Evolutionary conservation across 2,113 vertebrate species (phyloP), one percentile per base, ranked within the genome.

Genomic region (Euleptes europaea): DNA sequence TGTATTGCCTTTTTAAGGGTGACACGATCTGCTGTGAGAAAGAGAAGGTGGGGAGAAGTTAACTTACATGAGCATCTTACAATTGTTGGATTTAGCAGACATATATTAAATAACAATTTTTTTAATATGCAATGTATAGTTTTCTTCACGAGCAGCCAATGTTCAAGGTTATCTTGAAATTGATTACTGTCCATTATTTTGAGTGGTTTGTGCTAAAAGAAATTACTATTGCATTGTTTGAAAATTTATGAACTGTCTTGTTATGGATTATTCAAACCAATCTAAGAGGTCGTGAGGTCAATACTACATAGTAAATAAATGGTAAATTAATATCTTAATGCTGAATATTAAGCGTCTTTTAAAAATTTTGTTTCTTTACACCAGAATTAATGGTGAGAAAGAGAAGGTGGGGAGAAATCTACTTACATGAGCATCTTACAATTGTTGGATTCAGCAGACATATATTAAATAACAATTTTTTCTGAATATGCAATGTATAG

Each of bases 141-240:
- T 28, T 60, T 15, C 49, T 19, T 66, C 1, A 63, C 23, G n/a
- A 1, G 0, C 0, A 82, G 54, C 12, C 11, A 42, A 70, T 63
- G 6, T 9, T 47, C 0, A 42, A 21, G 35, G 1, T 17, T 60
- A 0, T 49, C 14, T 1, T 85, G 0, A 1, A 49, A 47, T 12
- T 38, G 6, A 3, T 60, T 8, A 0, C 0, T 82, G 77, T 66
- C 91, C 91, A 82, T 89, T 88, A 60, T 91, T 93, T 92, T 86
- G 84, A 83, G 84, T 85, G 84, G 35, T 78, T 91, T 73, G 40
- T 33, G 1, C 57, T 6, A 26, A 2, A 23, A 72, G 60, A 84
- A 84, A 33, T 19, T 0, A 84, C 84, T 89, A 5, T 69, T 84
- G 81, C 71, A 47, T 81, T 0, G 0, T 1, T 75, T 84, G 38